Evolutionary conservation across 1,140 invertebrate species (phyloP), one percentile per base, ranked within the genome.

Genomic region (Agraylea sexmaculata): DNA sequence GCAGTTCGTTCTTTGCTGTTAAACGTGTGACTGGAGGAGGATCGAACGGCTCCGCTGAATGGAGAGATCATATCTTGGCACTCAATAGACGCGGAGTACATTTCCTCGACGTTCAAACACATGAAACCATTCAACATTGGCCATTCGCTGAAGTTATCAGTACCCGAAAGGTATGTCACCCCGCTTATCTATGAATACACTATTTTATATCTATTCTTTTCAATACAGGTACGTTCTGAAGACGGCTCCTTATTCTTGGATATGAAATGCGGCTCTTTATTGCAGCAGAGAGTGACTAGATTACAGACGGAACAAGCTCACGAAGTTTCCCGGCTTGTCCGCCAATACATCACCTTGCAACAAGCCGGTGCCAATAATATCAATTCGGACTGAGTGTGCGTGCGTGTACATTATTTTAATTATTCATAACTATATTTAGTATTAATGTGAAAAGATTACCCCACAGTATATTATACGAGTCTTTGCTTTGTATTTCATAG

Each of bases 231-330:
- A 20, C 67, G 77, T 47, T 90, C 87, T 1, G 91, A 96, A 56
- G 87, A 91, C 59, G 89, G 89, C 19, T 82, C 86, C 1, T 73
- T 95, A 32, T 97, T 88, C 61, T 68, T 98, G 57, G 92, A 97
- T 64, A 87, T 97, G 81, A 96, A 96, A 66, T 87, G 88, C 56
- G 92, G 92, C 13, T 95, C 94, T 58, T 66, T 98, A 49, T 86
- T 96, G 78, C 86, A 93, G 55, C 90, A 95, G 66, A 75, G 90
- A 44, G 92, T 97, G 43, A 92, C 91, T 16, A 73, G 91, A 50
- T 77, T 99, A 42, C 91, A 98, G 59, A 96, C 93, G 2, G 91
- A 96, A 59, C 91, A 97, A 66, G 92, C 93, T 6, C 87, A 90
- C 57, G 87, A 90, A 59, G 93, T 98, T 47, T 90, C 90, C 8